These are phyloP conservation scores for Drosophila nasuta DNA, from an alignment of 1,140 invertebrate species.

Conservation along the genomic window DNA sequence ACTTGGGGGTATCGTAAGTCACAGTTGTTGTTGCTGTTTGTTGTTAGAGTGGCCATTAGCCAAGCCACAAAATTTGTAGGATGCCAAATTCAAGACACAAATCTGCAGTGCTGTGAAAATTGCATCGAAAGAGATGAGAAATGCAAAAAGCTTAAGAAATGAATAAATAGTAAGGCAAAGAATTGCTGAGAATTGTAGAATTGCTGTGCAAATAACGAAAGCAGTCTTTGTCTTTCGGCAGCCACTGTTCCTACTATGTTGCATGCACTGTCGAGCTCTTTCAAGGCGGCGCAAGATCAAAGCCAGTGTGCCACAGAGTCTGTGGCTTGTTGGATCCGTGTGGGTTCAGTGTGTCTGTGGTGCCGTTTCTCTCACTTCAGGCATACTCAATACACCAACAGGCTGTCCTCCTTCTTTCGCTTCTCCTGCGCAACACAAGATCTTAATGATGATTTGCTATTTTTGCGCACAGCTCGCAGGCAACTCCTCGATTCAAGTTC, in stretches of 20 bases:
- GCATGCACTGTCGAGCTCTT: constrained; percentile 34
- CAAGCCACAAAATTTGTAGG: constrained; percentile 40
- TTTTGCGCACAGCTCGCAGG: constrained; percentile 37
- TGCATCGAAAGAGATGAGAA: constrained; percentile 4
- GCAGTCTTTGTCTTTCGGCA: constrained; percentile 62
- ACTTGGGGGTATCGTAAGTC: constrained; percentile 57
- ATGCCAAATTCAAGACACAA: constrained; percentile 26
- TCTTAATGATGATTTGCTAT: constrained; percentile 80
- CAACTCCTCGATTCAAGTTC: constrained; percentile 2
- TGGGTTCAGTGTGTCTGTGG: constrained; percentile 31
- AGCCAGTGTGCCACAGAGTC: constrained; percentile 13
- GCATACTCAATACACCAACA: constrained; percentile 9
- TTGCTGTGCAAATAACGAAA: constrained; percentile 63
- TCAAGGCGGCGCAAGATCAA: constrained; percentile 39
- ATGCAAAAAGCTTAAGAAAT: neutral
- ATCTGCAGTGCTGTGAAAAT: constrained; percentile 26
- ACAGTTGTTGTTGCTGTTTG: constrained; percentile 5
- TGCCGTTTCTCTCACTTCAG: constrained; percentile 54
- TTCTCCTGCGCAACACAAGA: constrained; percentile 25
- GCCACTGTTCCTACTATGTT: constrained; percentile 28
- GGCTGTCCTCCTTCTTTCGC: neutral
- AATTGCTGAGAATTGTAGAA: constrained; percentile 25
- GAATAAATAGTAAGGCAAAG: neutral
- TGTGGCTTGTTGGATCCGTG: constrained; percentile 14
- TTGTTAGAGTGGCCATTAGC: constrained; percentile 41